Evolutionary conservation across 2,797 vertebrate species (phyloP).

Genomic region (Oryzias sinensis): DNA sequence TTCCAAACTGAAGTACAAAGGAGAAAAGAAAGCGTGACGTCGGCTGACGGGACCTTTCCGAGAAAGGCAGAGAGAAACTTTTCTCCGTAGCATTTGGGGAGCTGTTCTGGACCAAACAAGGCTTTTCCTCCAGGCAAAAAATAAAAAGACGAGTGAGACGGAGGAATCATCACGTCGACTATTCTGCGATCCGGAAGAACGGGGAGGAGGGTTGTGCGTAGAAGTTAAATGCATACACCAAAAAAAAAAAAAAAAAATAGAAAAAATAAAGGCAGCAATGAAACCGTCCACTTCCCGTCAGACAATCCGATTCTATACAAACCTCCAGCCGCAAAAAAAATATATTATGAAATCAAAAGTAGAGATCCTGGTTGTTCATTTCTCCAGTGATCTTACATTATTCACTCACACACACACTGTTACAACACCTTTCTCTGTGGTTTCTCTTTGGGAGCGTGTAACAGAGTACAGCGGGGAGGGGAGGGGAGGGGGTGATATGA

Average conservation of each 20-base stretch:
- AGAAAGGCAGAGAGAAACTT: constrained; percentile 29
- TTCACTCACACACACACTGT: constrained; percentile 34
- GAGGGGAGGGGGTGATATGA: constrained; percentile 10
- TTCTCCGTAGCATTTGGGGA: constrained; percentile 7
- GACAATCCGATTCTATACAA: constrained; percentile 54
- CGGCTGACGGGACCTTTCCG: constrained; percentile 33
- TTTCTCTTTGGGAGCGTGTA: constrained; percentile 51
- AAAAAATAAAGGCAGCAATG: constrained; percentile 62
- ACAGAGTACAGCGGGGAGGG: background rate
- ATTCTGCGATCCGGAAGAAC: constrained; percentile 15
- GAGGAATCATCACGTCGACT: constrained; percentile 27
- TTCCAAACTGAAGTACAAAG: constrained; percentile 61
- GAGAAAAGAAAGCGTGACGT: constrained; percentile 59
- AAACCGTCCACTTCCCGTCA: constrained; percentile 22
- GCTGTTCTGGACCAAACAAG: constrained; percentile 31
- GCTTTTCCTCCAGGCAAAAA: constrained; percentile 15
- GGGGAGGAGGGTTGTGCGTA: constrained; percentile 14
- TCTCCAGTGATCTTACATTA: constrained; percentile 59
- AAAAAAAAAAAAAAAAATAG: constrained; percentile 4
- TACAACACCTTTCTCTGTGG: constrained; percentile 33
- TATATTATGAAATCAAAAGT: constrained; percentile 71
- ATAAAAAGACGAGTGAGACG: constrained; percentile 39
- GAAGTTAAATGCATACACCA: constrained; percentile 30
- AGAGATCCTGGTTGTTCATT: constrained; percentile 44
- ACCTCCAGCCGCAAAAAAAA: constrained; percentile 64